phyloP scores from a whole-genome alignment of 2,797 vertebrate genomes.

The Coregonus sp. region DNA sequence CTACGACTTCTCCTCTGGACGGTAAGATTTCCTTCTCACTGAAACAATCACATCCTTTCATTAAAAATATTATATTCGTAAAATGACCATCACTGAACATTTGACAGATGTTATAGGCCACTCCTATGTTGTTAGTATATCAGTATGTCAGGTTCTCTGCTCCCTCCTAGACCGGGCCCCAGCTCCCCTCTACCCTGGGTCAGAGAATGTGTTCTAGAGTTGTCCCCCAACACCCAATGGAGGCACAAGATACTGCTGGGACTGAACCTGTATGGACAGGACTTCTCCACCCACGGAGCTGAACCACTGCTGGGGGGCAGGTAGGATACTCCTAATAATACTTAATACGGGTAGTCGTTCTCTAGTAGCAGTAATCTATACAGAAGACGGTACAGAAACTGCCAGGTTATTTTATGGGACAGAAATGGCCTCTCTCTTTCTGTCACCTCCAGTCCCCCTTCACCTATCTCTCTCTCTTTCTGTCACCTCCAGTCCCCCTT shows the following conservation, averaged over 20 bases:
- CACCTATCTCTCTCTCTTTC: too few species aligned
- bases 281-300: slow-evolving; percentile 82
- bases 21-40: slow-evolving; percentile 55
- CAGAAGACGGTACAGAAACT: too few species aligned
- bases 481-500: too few species aligned
- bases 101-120: neutral
- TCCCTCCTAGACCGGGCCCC: slow-evolving; percentile 82
- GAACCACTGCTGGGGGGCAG: slow-evolving; percentile 86
- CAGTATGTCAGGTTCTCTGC: neutral
- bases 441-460: too few species aligned
- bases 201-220: slow-evolving; percentile 86
- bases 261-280: slow-evolving; percentile 92
- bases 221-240: slow-evolving; percentile 87
- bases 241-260: slow-evolving; percentile 93
- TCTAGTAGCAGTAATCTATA: neutral
- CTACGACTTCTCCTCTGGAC: slow-evolving; percentile 87
- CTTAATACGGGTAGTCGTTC: neutral
- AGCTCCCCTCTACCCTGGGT: slow-evolving; percentile 92
- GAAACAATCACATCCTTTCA: neutral
- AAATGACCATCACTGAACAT: neutral
- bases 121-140: neutral
- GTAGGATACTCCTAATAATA: slow-evolving; percentile 58
- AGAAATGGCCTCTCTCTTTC: too few species aligned
- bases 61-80: neutral
- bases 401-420: too few species aligned